Evolutionary conservation across 2,888 invertebrate genomes (phyloP), one percentile per base, ranked within the genome.

Genomic region (Matsumyia berberina): DNA sequence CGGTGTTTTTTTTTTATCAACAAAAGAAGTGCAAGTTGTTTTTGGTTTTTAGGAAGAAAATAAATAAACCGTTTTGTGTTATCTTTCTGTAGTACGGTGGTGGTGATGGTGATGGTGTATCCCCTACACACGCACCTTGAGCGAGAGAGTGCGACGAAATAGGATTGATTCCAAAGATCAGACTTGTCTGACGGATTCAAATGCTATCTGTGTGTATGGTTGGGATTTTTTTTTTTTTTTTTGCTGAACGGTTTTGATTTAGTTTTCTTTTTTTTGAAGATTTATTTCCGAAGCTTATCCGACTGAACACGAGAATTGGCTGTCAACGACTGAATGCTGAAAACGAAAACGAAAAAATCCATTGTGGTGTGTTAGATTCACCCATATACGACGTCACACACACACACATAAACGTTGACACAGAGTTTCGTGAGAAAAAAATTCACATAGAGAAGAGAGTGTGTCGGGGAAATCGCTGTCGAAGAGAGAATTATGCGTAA

Each of bases 271-370:
- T 6, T 55, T 49, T n/a, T 29, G 4, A 24, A 24, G 24, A 19
- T 42, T 60, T 39, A 24, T 24, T 69, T 57, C 37, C 69, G 42
- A 73, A 67, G 88, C n/a, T 88, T 90, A 89, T 88, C 89, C 89
- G 89, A 90, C 91, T 89, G 88, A 88, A 88, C 90, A 90, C 90
- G 90, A 90, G 89, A 89, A 90, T 89, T 89, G 89, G 88, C 90
- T 90, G 89, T 91, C 89, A 90, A 90, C 90, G 91, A 91, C 91
- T 91, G 90, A 90, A 87, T 86, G 46, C 79, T 66, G 79, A 83
- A 83, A 83, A 33, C 37, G 83, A 74, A 83, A 83, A 69, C 57
- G 78, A 79, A 83, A 73, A 83, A 83, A 64, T 74, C 29, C 78
- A 67, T 77, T 67, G 76, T 72, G 39, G 8, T 42, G 12, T 66